Evolutionary conservation across 2,797 vertebrate species (phyloP), one percentile per base, ranked within the genome.

Genomic region (Alfaro cultratus): DNA sequence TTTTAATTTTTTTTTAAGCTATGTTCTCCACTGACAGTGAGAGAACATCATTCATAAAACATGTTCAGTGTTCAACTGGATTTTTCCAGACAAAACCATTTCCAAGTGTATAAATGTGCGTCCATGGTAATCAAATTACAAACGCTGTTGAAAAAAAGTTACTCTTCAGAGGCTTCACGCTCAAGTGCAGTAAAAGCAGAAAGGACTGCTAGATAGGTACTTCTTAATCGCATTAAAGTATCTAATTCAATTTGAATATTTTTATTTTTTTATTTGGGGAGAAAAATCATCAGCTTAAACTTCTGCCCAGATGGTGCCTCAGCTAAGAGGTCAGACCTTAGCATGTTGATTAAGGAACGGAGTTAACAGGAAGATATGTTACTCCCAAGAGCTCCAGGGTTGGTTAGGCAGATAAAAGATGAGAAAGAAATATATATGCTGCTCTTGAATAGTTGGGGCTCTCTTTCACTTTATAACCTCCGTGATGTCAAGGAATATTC

Each of bases 361-460:
- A 36, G 60, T 62, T 67, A 67, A 36, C 62, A 67, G 34, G 18
- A 67, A 21, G 34, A 39, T 23, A 1, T 67, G 62, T 79, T 82
- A 55, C 78, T 80, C 57, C 85, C 60, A 84, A 86, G 84, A 43
- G 43, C 75, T 78, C 55, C 55, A 83, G 81, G 76, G 76, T 77
- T 80, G 73, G 39, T 84, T 82, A 16, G 26, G 23, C 23, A 80
- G 55, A 71, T 74, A 83, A 87, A 78, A 60, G 13, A 60, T 60
- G n/a, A 60, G 23, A 2, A 31, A 15, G 31, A 62, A 34, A 21
- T 21, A 49, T 21, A 51, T 80, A 75, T 79, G 76, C 60, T 68
- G 51, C 68, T 77, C 53, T 80, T 53, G 68, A 46, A 71, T 74
- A 78, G 62, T 70, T 78, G 51, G 75, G 78, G 45, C 55, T 75